Base-by-base conservation (phyloP, 2,888 invertebrate genomes). In the Drosophila percnosoma region DNA sequence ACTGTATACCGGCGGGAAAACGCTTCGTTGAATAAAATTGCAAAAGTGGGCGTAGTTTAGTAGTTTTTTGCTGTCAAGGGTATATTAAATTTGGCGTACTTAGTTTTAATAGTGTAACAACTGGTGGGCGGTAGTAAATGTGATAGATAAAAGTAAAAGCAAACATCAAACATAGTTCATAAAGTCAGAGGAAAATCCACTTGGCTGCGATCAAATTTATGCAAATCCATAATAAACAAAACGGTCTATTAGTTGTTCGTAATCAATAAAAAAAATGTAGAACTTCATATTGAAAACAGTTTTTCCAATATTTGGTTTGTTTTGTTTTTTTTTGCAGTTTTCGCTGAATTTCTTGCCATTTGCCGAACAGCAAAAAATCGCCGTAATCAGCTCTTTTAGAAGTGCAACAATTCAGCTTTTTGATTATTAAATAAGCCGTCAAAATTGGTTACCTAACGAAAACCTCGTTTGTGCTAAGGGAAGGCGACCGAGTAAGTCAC, bases 361-460 rank as follows among this genome's bases (percentile, higher is more conserved):
- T 65, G 42, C 64, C 58, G 48, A 40, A 59, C 15, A 24, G 42
- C 8, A 15, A 34, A 24, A 4, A 55, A 15, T 29, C 13, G n/a
- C 27, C 34, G 27, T 21, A 18, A 70, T 42, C 40, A 34, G 60
- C 33, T 60, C 36, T 33, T 53, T 72, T 74, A 63, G 71, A 70
- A 83, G 73, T 75, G 72, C 72, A 75, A 78, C 76, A 55, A 60
- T 68, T 66, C 40, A 53, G 61, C 45, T 62, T 65, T 34, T 24
- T 58, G 53, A 53, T 62, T 60, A 18, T 45, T 57, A 70, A 71
- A 57, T 71, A 91, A 90, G 78, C 88, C 91, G 91, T 83, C 93
- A 93, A 93, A 93, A 93, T 93, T 92, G 93, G 93, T 90, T 91
- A 92, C 78, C 88, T 92, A 90, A 92, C 92, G 89, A 92, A 91